Conservation (phyloP, 2,888 invertebrate genomes). For the Cartodere bifasciata region DNA sequence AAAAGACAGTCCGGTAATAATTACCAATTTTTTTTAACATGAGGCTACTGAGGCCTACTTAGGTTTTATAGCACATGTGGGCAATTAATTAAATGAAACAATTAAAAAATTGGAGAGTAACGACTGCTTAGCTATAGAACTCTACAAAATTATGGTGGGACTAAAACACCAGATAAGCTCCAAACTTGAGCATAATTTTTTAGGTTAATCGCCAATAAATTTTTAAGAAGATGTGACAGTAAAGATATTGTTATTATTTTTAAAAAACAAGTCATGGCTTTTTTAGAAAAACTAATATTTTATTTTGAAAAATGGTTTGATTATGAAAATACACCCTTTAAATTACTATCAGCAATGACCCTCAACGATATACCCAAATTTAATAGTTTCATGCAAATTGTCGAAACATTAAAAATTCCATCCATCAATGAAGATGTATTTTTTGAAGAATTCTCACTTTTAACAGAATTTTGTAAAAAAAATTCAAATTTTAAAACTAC, state of each 20-base stretch:
- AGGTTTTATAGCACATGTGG: no score
- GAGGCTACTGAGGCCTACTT: no score
- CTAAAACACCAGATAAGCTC: no score
- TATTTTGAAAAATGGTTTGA: constrained; percentile 3
- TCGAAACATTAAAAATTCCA: background rate
- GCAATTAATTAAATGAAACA: no score
- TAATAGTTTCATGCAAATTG: background rate
- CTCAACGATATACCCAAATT: background rate
- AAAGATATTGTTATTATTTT: background rate
- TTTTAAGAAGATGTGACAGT: background rate
- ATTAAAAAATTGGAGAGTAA: no score
- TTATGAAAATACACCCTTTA: constrained; percentile 1
- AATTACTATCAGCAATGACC: constrained; percentile 1
- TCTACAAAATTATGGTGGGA: no score
- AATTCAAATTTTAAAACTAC: background rate
- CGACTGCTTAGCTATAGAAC: no score
- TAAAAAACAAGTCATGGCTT: constrained; percentile 1
- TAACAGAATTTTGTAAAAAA: background rate
- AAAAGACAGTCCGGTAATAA: background rate
- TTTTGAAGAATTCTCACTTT: background rate
- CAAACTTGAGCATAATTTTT: no score
- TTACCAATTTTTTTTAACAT: no score
- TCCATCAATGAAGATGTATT: background rate
- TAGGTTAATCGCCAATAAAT: no score
- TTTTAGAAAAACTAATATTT: constrained; percentile 2